Base-by-base conservation (phyloP, 2,888 invertebrate species). In the Carpatolechia fugitivella region DNA sequence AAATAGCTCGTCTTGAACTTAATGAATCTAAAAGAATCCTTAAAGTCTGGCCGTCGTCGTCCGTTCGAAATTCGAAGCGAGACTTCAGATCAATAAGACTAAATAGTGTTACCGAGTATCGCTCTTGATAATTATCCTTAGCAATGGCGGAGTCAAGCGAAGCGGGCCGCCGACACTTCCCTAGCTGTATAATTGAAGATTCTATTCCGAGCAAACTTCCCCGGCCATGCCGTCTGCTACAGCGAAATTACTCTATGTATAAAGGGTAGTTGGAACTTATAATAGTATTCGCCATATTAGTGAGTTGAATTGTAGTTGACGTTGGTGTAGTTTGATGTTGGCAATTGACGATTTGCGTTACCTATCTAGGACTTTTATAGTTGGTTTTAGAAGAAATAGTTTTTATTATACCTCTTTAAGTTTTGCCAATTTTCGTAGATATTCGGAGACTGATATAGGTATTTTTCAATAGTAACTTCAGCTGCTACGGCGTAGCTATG, bases 31-130 rank as follows among this genome's bases (percentile, higher is more conserved):
- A n/a, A n/a, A n/a, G n/a, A n/a, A n/a, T n/a, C n/a, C n/a, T n/a
- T 5, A n/a, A 33, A 33, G 8, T n/a, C n/a, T 33, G 10, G 10
- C n/a, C 33, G 2, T 33, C 10, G 33, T n/a, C 10, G 33, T 11
- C 33, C 8, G 33, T 33, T 8, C 8, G 33, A 33, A 33, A 33
- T 33, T 33, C 5, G n/a, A 33, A 33, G n/a, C 33, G 10, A n/a
- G 5, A 38, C 3, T 35, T 35, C n/a, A 18, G 29, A 44, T 44
- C 44, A 24, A 29, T 29, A 29, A n/a, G 44, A 4, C 29, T 29
- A 44, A 44, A 47, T 16, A 51, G 56, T 41, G 48, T 51, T 14
- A 55, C 55, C 48, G 52, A 56, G 54, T 38, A 56, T 54, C 52
- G 58, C 30, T 56, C 36, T 48, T 49, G 18, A 41, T 41, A 51